phyloP scores from a whole-genome alignment of 1,140 invertebrate species.

The Whitmania pigra region DNA sequence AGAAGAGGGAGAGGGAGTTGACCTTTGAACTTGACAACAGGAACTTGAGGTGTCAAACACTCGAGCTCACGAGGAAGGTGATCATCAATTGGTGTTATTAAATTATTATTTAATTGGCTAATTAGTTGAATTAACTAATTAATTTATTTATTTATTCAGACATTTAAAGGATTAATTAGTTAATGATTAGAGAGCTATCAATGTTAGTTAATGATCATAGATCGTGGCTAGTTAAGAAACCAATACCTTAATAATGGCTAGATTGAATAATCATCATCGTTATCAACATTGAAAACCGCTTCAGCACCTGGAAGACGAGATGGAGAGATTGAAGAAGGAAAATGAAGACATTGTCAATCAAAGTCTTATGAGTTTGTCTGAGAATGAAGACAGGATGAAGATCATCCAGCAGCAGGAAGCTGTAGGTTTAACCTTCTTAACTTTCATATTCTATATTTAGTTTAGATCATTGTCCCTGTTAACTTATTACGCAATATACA shows the following conservation, averaged over 20 bases:
- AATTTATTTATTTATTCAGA: no score
- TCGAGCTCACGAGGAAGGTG: background rate
- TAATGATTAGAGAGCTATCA: no score
- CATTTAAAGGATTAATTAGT: no score
- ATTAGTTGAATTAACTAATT: no score
- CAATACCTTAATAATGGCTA: no score
- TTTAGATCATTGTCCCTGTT: no score
- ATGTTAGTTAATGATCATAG: no score
- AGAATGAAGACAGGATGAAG: constrained; percentile 22
- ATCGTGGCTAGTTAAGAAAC: no score
- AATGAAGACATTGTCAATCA: constrained; percentile 11
- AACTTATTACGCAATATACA: no score
- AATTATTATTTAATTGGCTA: no score
- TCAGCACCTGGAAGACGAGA: constrained; percentile 20
- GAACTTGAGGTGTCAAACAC: background rate
- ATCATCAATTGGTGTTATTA: background rate
- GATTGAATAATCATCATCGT: no score
- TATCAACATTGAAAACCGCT: no score
- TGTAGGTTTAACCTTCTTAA: background rate
- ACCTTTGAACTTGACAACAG: constrained; percentile 2
- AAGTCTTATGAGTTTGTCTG: constrained; percentile 22
- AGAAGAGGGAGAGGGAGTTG: constrained; percentile 23
- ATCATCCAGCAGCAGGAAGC: constrained; percentile 21
- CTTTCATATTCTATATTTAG: background rate
- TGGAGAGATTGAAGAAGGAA: constrained; percentile 14